Evolutionary conservation across 1,140 invertebrate genomes (phyloP).

Genomic region (Asobara japonica): DNA sequence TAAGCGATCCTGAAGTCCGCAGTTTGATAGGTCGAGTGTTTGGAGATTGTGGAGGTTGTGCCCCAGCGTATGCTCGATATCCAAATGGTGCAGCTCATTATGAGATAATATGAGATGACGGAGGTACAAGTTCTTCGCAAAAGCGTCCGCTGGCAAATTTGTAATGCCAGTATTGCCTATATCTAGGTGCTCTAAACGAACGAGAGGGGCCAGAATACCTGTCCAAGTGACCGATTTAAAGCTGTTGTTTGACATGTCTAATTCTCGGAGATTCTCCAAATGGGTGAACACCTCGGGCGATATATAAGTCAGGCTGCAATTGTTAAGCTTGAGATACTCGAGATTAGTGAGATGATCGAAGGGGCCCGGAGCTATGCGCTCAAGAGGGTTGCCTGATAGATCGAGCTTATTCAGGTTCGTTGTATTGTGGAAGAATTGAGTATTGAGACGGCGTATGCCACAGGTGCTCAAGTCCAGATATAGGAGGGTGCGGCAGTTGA

Average conservation of each 20-base stretch:
- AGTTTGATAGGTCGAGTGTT: conserved; percentile 76
- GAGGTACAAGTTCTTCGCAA: conserved; percentile 74
- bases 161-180: conserved; percentile 71
- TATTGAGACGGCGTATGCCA: conserved; percentile 69
- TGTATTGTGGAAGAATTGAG: conserved; percentile 75
- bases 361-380: conserved; percentile 67
- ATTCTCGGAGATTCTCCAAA: conserved; percentile 71
- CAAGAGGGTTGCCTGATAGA: conserved; percentile 75
- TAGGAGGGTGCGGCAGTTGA: conserved; percentile 73
- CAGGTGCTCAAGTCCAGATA: conserved; percentile 76
- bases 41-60: conserved; percentile 74
- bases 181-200: conserved; percentile 73
- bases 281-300: conserved; percentile 69
- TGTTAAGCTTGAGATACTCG: conserved; percentile 73
- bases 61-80: conserved; percentile 73
- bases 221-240: conserved; percentile 71
- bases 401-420: conserved; percentile 74
- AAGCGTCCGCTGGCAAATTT: conserved; percentile 73
- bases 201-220: conserved; percentile 68
- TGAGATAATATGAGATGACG: conserved; percentile 73
- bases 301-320: conserved; percentile 72
- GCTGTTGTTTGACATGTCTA: conserved; percentile 73
- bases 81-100: conserved; percentile 73
- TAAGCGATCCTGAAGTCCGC: conserved; percentile 73
- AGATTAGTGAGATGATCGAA: conserved; percentile 74